A percentile compares a stretch with the other conserved stretches of the same genome.
These are phyloP conservation scores for Dermolepida albohirtum DNA, from an alignment of 2,888 invertebrate species.

Conservation along the genomic window DNA sequence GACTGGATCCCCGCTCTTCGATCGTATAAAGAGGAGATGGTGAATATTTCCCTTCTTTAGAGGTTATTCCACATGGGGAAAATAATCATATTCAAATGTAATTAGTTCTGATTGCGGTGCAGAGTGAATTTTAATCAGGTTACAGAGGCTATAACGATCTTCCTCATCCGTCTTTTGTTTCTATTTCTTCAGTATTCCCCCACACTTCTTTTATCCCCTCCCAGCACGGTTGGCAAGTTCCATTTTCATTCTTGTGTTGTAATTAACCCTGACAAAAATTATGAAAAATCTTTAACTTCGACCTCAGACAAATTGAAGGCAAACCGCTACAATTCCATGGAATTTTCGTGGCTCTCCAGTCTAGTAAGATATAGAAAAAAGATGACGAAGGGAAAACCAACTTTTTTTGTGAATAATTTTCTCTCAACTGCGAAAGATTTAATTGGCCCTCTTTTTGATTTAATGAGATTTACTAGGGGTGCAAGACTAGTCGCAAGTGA, in stretches of 20 bases:
- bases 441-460: conserved; percentile 22
- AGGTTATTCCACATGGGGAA: conserved; percentile 42
- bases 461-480: conserved; percentile 16
- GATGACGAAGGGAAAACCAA: background rate
- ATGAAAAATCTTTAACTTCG: conserved; percentile 48
- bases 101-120: conserved; percentile 52
- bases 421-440: conserved; percentile 15
- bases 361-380: no score
- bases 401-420: conserved; percentile 23
- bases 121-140: conserved; percentile 52
- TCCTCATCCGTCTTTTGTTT: conserved; percentile 1
- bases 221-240: background rate
- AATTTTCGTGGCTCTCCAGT: conserved; percentile 37
- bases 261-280: conserved; percentile 45
- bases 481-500: background rate
- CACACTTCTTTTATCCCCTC: background rate
- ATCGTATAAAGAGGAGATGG: background rate
- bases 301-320: conserved; percentile 36
- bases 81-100: conserved; percentile 53
- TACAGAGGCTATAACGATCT: conserved; percentile 39
- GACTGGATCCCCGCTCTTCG: background rate
- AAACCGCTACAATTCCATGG: conserved; percentile 4
- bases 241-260: conserved; percentile 6
- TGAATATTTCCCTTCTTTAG: conserved; percentile 40
- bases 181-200: conserved; percentile 10